phyloP scores from a whole-genome alignment of 1,140 invertebrate species.

The Achatina immaculata region DNA sequence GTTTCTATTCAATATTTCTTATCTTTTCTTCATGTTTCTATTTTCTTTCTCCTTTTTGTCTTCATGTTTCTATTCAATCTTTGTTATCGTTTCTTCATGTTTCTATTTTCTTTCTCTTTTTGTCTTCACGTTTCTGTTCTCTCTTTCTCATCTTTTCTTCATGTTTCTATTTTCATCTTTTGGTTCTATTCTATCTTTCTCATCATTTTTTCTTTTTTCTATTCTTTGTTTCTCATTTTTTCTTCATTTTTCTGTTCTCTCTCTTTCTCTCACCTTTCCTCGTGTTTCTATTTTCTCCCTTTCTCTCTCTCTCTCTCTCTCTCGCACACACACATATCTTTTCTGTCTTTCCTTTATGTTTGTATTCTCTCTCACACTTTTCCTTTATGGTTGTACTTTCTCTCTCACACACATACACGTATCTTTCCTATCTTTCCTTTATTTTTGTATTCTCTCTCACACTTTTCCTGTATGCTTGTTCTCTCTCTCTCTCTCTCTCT shows the following conservation, averaged over 20 bases:
- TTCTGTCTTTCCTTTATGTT: neutral
- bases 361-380: neutral
- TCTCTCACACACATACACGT: no score
- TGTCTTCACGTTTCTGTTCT: neutral
- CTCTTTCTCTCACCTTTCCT: neutral
- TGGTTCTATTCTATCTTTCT: neutral
- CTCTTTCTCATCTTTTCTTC: neutral
- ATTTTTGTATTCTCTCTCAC: neutral
- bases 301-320: neutral
- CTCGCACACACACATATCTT: neutral
- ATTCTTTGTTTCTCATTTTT: neutral
- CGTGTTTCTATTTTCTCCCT: neutral
- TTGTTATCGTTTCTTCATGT: neutral
- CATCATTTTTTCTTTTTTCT: neutral
- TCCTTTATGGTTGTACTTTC: no score
- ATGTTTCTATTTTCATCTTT: neutral
- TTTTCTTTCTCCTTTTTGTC: neutral
- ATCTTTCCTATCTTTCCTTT: neutral
- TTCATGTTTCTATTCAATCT: neutral
- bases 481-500: neutral
- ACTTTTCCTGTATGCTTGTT: neutral
- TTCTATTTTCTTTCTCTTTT: neutral
- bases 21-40: neutral
- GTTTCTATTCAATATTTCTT: neutral
- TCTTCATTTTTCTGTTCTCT: neutral